phyloP scores from a whole-genome alignment of 2,888 invertebrate species.

The Plebejus anna region DNA sequence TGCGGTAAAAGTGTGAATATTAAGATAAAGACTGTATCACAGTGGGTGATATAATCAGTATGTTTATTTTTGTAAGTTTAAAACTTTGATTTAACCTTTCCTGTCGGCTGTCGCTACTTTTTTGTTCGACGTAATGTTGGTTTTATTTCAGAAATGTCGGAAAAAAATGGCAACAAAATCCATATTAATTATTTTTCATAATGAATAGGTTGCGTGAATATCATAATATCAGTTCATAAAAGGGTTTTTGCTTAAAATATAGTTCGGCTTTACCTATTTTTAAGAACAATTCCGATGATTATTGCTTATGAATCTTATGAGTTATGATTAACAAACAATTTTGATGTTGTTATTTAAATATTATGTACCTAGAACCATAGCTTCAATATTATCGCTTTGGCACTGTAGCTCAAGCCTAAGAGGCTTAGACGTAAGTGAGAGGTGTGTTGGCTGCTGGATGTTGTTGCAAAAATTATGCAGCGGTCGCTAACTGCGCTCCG shows the following conservation, averaged over 20 bases:
- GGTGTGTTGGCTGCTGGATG: neutral
- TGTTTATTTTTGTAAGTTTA: neutral
- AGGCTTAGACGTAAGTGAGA: slow-evolving; percentile 21
- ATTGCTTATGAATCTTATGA: no score
- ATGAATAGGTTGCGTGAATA: no score
- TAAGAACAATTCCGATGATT: no score
- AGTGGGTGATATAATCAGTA: neutral
- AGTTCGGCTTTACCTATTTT: neutral
- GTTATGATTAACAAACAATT: no score
- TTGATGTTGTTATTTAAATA: no score
- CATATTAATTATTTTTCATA: no score
- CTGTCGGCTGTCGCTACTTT: no score
- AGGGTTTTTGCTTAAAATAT: neutral
- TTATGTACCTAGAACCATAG: neutral
- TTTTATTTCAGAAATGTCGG: neutral
- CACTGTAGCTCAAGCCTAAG: neutral
- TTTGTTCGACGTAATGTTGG: no score
- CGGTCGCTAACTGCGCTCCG: slow-evolving; percentile 20
- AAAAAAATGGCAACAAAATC: no score
- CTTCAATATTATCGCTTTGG: neutral
- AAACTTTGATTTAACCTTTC: neutral
- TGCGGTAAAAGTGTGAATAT: neutral
- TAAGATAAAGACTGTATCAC: neutral
- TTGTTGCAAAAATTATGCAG: slow-evolving; percentile 24
- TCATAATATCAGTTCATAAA: no score